Conservation (phyloP, 2,113 vertebrate genomes). For the Pseudopipra pipra region DNA sequence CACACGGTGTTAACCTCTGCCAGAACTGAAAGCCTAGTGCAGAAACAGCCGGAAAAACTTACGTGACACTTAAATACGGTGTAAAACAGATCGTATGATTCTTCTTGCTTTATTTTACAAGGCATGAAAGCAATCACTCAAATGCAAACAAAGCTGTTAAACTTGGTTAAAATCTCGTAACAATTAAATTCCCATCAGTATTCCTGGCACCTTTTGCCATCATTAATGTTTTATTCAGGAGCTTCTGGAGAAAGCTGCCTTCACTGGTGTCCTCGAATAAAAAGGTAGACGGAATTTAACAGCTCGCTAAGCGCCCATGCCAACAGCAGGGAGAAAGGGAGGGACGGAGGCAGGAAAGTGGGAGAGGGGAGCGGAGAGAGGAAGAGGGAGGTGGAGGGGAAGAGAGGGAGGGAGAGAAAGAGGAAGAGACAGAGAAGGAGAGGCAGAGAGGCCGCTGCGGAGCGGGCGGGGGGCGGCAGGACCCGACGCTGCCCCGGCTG, state of each 20-base stretch:
- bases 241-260: neutral
- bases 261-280: neutral
- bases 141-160: neutral
- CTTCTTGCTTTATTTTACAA: neutral
- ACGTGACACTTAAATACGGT: rapidly evolving
- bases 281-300: neutral
- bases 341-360: too few relatives aligned
- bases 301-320: neutral
- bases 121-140: neutral
- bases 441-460: rapidly evolving
- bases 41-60: neutral
- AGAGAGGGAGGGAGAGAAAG: too few relatives aligned
- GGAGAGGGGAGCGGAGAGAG: too few relatives aligned
- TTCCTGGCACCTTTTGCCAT: neutral
- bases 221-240: neutral
- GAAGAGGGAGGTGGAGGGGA: too few relatives aligned
- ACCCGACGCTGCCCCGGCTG: rapidly evolving
- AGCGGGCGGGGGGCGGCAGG: rapidly evolving
- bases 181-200: neutral
- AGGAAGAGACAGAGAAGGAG: too few relatives aligned
- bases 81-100: neutral
- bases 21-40: neutral
- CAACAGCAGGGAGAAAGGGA: neutral
- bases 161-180: neutral
- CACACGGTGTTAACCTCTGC: neutral